These are phyloP conservation scores for Archilochus colubris DNA, from an alignment of 2,113 vertebrate species.

Conservation along the genomic window DNA sequence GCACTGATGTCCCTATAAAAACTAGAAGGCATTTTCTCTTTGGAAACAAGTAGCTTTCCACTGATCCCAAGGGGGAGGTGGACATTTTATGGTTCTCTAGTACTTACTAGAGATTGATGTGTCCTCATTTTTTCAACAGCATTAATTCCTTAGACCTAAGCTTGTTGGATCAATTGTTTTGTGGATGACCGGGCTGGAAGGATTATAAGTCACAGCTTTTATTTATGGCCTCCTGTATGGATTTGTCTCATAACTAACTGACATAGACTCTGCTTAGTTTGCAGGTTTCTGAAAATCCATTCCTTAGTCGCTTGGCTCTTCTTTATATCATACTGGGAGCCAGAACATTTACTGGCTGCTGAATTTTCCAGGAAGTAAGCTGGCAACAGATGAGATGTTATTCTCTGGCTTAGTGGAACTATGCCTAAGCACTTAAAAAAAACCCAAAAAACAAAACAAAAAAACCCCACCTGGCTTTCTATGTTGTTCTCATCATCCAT, in stretches of 20 bases:
- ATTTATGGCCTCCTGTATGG: constrained; percentile 33
- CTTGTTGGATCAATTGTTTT: constrained; percentile 44
- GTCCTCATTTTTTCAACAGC: neutral
- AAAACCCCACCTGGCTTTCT: neutral
- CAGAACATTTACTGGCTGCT: neutral
- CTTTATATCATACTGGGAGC: neutral
- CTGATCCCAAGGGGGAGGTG: neutral
- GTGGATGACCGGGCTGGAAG: constrained; percentile 25
- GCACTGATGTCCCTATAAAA: neutral
- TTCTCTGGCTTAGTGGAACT: neutral
- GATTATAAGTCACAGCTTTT: constrained; percentile 35
- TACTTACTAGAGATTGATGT: constrained; percentile 17
- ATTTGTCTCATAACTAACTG: constrained; percentile 40
- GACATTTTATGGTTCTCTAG: neutral
- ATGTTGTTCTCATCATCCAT: neutral
- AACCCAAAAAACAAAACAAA: too few relatives aligned
- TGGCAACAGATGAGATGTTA: neutral
- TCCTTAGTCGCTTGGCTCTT: constrained; percentile 32
- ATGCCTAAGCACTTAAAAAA: neutral
- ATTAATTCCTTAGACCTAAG: constrained; percentile 4
- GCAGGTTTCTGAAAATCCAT: constrained; percentile 53
- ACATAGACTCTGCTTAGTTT: constrained; percentile 28
- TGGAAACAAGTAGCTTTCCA: neutral
- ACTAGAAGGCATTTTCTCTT: neutral
- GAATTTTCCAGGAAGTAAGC: constrained; percentile 41